A percentile compares a stretch with the other conserved stretches of the same genome.
Conservation (phyloP, 2,113 vertebrate genomes). For the Poecilia latipinna region DNA sequence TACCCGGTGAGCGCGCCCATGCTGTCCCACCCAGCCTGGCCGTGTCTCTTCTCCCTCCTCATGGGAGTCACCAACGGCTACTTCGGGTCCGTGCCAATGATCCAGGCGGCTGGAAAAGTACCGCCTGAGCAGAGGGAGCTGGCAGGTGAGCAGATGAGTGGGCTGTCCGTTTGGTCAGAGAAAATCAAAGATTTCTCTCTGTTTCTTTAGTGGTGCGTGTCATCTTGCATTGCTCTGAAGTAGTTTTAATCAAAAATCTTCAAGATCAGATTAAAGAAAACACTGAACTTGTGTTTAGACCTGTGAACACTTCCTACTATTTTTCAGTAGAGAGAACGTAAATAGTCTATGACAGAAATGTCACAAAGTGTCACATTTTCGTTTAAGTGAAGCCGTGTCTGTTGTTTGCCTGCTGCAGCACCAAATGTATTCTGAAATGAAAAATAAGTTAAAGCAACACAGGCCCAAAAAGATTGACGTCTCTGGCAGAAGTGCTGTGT, state of each 20-base stretch:
- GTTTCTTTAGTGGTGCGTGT: too few relatives aligned
- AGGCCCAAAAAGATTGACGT: too few relatives aligned
- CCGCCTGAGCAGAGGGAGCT: slow-evolving; percentile 92
- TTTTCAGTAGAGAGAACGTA: not conserved
- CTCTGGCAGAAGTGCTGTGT: too few relatives aligned
- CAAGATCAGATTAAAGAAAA: not conserved
- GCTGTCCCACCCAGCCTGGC: slow-evolving; percentile 94
- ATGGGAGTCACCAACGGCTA: slow-evolving; percentile 98
- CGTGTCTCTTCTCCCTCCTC: slow-evolving; percentile 94
- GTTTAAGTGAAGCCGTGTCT: too few relatives aligned
- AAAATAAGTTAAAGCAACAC: too few relatives aligned
- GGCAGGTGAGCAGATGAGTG: slow-evolving; percentile 83
- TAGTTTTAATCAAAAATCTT: not conserved
- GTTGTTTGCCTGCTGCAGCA: too few relatives aligned
- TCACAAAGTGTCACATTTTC: too few relatives aligned
- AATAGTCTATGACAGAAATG: too few relatives aligned
- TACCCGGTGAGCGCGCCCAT: slow-evolving; percentile 86
- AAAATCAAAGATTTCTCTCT: too few relatives aligned
- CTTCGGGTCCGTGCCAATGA: slow-evolving; percentile 98
- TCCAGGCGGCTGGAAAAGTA: slow-evolving; percentile 93
- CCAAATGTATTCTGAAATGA: too few relatives aligned
- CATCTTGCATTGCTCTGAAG: not conserved
- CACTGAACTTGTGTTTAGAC: too few relatives aligned
- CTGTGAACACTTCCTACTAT: too few relatives aligned
- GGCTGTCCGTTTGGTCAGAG: not conserved